Conservation (phyloP, 2,888 invertebrate genomes). For the Tridacna gigas region DNA sequence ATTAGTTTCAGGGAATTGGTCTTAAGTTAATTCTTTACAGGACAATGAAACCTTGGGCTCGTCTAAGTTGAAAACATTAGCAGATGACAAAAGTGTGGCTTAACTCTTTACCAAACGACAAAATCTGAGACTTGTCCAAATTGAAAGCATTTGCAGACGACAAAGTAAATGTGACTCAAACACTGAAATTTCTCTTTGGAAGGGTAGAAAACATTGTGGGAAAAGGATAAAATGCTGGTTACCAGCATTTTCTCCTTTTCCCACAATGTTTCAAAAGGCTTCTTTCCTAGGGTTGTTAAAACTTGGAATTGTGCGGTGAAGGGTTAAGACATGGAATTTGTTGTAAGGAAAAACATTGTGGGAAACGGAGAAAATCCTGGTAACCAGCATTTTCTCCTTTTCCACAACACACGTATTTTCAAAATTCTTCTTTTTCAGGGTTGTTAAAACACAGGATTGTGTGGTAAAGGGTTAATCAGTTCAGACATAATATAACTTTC, state of each 20-base stretch:
- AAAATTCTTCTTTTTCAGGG: background rate
- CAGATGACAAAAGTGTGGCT: background rate
- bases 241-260: background rate
- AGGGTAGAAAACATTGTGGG: background rate
- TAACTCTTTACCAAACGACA: background rate
- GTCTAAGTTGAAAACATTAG: background rate
- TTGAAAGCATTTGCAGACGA: background rate
- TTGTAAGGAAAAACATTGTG: background rate
- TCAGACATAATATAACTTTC: no score
- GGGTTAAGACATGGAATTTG: background rate
- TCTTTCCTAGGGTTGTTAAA: background rate
- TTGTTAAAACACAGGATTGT: background rate
- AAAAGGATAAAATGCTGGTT: background rate
- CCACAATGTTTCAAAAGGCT: background rate
- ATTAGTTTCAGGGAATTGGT: background rate
- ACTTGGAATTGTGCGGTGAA: background rate
- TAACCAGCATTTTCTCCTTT: slow-evolving; percentile 8
- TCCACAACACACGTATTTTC: background rate
- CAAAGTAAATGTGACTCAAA: no score
- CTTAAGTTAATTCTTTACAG: background rate
- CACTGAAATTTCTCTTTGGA: background rate
- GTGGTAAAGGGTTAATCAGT: background rate
- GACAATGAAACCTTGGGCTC: background rate
- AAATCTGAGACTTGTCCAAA: background rate
- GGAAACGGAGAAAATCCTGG: background rate